phyloP scores from a whole-genome alignment of 2,113 vertebrate species.

The Crotalus viridis region DNA sequence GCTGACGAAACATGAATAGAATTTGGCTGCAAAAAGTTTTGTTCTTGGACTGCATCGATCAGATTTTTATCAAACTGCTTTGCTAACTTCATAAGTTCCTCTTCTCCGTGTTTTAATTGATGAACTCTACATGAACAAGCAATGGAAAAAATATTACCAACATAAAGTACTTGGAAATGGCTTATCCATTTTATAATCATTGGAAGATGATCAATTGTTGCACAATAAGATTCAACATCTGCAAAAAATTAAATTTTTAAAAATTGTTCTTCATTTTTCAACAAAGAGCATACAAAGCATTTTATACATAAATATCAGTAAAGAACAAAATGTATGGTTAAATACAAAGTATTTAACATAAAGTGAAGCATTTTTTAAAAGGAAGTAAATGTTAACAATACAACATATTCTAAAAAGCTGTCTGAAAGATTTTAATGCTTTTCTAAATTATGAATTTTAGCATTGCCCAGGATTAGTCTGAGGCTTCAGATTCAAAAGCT shows the following conservation, averaged over 20 bases:
- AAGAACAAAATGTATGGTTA: not conserved
- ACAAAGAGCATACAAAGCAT: not conserved
- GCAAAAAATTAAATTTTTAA: not conserved
- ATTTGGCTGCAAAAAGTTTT: slow-evolving; percentile 5
- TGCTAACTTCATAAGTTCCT: slow-evolving; percentile 77
- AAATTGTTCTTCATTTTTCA: not conserved
- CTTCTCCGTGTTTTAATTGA: slow-evolving; percentile 63
- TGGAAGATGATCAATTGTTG: not conserved
- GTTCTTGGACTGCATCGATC: slow-evolving; percentile 63
- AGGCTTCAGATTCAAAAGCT: no score
- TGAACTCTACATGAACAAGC: not conserved
- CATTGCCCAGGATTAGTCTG: no score
- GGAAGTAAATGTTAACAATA: not conserved
- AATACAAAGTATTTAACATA: not conserved
- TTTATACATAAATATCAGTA: not conserved
- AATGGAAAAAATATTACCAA: not conserved
- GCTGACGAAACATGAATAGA: not conserved
- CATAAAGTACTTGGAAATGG: not conserved
- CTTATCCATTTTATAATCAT: not conserved
- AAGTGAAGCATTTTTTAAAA: not conserved
- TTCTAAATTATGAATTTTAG: not conserved
- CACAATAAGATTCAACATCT: not conserved
- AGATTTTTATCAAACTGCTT: slow-evolving; percentile 77
- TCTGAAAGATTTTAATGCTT: not conserved
- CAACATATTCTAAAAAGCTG: not conserved